Percentiles rank a stretch among this genome's conserved stretches.
Evolutionary conservation across 2,888 invertebrate species (phyloP).

Genomic region (Rhingia campestris): DNA sequence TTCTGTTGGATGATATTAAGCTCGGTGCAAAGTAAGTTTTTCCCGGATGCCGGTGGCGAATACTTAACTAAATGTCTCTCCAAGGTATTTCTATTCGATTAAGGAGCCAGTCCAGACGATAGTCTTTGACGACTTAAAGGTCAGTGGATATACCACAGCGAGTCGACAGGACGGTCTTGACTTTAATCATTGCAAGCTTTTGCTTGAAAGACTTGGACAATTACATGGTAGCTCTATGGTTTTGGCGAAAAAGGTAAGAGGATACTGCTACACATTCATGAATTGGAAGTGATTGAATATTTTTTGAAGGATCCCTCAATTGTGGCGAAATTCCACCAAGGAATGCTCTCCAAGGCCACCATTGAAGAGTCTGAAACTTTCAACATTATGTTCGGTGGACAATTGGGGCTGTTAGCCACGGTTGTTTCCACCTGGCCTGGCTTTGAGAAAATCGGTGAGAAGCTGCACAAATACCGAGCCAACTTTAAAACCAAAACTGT

Average conservation of each 20-base stretch:
- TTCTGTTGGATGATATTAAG: constrained; percentile 78
- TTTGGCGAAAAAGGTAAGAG: constrained; percentile 83
- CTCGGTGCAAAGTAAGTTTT: constrained; percentile 79
- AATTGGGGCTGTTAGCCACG: constrained; percentile 77
- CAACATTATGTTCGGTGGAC: constrained; percentile 78
- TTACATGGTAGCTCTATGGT: constrained; percentile 85
- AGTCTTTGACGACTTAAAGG: constrained; percentile 84
- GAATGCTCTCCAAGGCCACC: constrained; percentile 79
- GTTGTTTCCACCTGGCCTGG: constrained; percentile 76
- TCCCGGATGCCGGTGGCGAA: neutral
- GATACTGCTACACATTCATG: neutral
- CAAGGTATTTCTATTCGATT: constrained; percentile 77
- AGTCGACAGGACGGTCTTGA: constrained; percentile 84
- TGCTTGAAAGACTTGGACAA: constrained; percentile 83
- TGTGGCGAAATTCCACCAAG: constrained; percentile 74
- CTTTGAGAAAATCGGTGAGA: constrained; percentile 76
- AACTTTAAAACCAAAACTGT: constrained; percentile 78
- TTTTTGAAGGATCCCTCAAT: constrained; percentile 61
- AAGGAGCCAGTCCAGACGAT: constrained; percentile 79
- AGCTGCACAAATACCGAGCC: constrained; percentile 78
- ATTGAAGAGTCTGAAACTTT: constrained; percentile 78
- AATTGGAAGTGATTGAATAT: neutral
- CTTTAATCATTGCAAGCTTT: constrained; percentile 83
- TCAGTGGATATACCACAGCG: constrained; percentile 83
- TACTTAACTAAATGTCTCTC: neutral